Evolutionary conservation across 2,888 invertebrate genomes (phyloP).

Genomic region (Gordius sp.): DNA sequence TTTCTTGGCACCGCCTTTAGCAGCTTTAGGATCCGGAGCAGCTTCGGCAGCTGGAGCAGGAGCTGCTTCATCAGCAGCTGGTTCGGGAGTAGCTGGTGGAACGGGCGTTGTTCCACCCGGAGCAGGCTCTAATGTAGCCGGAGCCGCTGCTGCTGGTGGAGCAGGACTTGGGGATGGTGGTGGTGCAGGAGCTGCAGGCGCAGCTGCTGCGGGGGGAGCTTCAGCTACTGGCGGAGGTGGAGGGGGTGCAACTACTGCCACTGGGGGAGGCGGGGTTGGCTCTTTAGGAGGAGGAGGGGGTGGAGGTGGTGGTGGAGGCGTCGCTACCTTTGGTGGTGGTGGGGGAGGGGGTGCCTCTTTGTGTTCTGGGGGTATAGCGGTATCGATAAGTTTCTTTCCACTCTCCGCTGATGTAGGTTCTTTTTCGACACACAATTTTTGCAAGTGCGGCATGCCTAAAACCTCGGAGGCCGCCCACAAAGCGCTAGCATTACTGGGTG

Average conservation of each 20-base stretch:
- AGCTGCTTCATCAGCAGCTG: neutral
- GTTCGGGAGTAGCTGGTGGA: neutral
- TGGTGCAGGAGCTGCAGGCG: conserved; percentile 16
- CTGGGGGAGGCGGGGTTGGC: conserved; percentile 18
- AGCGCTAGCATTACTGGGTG: neutral
- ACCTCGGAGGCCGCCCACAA: neutral
- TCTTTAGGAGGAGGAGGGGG: conserved; percentile 19
- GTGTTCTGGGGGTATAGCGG: neutral
- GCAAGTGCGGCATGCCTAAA: neutral
- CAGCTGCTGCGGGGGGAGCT: conserved; percentile 15
- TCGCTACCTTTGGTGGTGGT: neutral
- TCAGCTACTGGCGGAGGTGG: conserved; percentile 18
- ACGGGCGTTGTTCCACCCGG: neutral
- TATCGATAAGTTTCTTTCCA: neutral
- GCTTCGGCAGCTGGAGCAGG: neutral
- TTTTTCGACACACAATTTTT: neutral
- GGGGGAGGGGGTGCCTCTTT: conserved; percentile 16
- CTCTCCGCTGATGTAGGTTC: neutral
- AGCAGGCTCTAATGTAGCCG: conserved; percentile 16
- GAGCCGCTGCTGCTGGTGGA: conserved; percentile 18
- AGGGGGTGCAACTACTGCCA: conserved; percentile 17
- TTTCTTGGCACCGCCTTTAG: neutral
- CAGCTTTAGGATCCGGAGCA: neutral
- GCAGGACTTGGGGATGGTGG: conserved; percentile 15
- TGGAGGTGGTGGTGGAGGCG: conserved; percentile 19